Percentiles rank a stretch among this genome's conserved stretches.
Evolutionary conservation across 1,140 invertebrate species (phyloP).

Genomic region (Zaprionus kolodkinae): DNA sequence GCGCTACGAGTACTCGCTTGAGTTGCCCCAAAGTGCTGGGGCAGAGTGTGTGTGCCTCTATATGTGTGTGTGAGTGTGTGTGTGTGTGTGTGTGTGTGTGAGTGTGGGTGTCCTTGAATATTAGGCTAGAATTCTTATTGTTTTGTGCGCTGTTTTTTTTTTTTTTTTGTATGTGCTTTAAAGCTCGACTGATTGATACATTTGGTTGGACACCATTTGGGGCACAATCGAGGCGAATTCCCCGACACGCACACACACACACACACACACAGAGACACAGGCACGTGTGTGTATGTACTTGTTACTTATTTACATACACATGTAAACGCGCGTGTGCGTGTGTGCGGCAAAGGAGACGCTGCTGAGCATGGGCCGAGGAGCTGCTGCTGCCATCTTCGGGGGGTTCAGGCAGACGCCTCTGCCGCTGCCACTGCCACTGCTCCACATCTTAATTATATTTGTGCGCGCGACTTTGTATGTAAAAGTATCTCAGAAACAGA

Average conservation of each 20-base stretch:
- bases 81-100: slow-evolving; percentile 21
- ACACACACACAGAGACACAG: background rate
- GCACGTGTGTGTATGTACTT: slow-evolving; percentile 31
- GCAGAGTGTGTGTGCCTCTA: slow-evolving; percentile 15
- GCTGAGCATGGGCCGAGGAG: too few species aligned
- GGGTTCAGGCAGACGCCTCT: background rate
- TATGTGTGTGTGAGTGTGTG: slow-evolving; percentile 5
- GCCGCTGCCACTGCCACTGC: background rate
- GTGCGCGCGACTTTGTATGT: slow-evolving; percentile 49
- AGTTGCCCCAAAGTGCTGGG: slow-evolving; percentile 20
- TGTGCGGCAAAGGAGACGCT: background rate
- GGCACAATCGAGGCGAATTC: slow-evolving; percentile 28
- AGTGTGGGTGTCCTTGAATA: slow-evolving; percentile 41
- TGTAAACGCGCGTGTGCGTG: slow-evolving; percentile 3
- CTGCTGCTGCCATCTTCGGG: background rate
- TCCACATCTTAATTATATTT: slow-evolving; percentile 58
- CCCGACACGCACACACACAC: background rate
- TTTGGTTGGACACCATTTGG: slow-evolving; percentile 25
- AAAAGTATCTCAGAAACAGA: slow-evolving; percentile 56
- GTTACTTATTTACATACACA: slow-evolving; percentile 42
- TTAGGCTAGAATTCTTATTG: slow-evolving; percentile 26
- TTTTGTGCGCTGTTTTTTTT: background rate
- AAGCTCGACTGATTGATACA: slow-evolving; percentile 39
- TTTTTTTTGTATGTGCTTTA: slow-evolving; percentile 3
- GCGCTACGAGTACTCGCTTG: slow-evolving; percentile 34